phyloP scores from a whole-genome alignment of 2,797 vertebrate genomes.

The Scarus forsteni region DNA sequence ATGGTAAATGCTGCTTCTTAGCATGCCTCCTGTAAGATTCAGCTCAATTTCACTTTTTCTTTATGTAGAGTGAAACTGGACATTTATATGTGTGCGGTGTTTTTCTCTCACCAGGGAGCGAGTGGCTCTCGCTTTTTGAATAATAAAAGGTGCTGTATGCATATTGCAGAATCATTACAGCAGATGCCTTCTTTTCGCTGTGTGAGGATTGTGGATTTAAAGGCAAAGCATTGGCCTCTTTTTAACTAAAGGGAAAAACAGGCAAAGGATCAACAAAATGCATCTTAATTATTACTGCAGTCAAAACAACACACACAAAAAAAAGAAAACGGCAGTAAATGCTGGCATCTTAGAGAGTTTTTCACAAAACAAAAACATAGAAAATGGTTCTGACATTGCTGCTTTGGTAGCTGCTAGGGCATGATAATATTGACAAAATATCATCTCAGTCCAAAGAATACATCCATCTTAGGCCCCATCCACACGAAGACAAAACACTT shows the following conservation, averaged over 20 bases:
- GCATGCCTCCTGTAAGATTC: slow-evolving; percentile 14
- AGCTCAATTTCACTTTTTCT: slow-evolving; percentile 12
- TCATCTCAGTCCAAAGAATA: too few relatives aligned
- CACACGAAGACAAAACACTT: too few relatives aligned
- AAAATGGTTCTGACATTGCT: neutral
- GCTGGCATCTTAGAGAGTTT: neutral
- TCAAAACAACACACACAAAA: slow-evolving; percentile 23
- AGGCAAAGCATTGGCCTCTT: slow-evolving; percentile 16
- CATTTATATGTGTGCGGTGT: slow-evolving; percentile 8
- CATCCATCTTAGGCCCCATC: too few relatives aligned
- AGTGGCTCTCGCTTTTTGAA: slow-evolving; percentile 31
- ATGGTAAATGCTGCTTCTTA: slow-evolving; percentile 20
- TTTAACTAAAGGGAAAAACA: slow-evolving; percentile 11
- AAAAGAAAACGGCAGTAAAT: slow-evolving; percentile 5
- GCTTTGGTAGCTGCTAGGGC: neutral
- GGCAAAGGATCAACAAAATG: slow-evolving; percentile 28
- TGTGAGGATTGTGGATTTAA: slow-evolving; percentile 50
- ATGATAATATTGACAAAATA: too few relatives aligned
- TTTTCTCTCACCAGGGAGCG: neutral
- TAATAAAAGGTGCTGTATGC: slow-evolving; percentile 60
- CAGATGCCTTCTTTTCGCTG: slow-evolving; percentile 45
- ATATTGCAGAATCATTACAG: slow-evolving; percentile 64
- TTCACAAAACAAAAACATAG: neutral
- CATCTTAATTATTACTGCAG: slow-evolving; percentile 53
- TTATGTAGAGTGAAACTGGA: slow-evolving; percentile 16